Base-by-base conservation (phyloP, 2,797 vertebrate species). In the Scomberomorus guttatus region DNA sequence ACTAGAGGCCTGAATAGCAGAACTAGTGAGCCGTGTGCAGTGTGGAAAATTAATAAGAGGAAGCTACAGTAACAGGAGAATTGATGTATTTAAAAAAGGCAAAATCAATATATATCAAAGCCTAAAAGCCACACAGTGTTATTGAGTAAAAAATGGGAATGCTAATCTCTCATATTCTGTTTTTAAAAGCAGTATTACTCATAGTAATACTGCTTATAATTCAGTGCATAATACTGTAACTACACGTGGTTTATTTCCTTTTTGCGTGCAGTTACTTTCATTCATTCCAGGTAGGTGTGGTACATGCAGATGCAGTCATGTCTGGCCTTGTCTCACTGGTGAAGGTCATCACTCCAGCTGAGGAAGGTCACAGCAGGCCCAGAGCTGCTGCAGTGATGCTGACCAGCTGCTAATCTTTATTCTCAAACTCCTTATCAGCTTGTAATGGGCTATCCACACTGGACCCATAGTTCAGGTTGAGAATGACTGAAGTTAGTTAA, bases 291-390 rank as follows among this genome's bases (percentile, higher is more conserved):
- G 17, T 10, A 79, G 72, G 73, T 59, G 63, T 81, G 73, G 60
- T 77, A 32, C 3, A 50, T 70, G 20, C 37, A 73, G 68, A 80
- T 82, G 74, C 57, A 79, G 84, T 46, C 73, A 70, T 83, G 74
- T 73, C 68, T 25, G 85, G 51, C 80, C 74, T 75, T n/a, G 57
- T 54, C 58, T 82, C 42, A 1, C 24, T 27, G 76, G 0, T 92
- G 81, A 94, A 94, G 91, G 93, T 93, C 89, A 90, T 81, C 27
- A 24, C 60, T 87, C 22, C 20, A 22, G 70, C 76, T 59, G 50
- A 79, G 70, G 85, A 92, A 94, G 90, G 92, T 92, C 90, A 74
- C 34, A 63, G 29, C 29, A 79, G 83, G 77, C 85, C 81, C 59
- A 32, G 25, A 58, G 63, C 71, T 73, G 62, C 75, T 77, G 24